phyloP scores from a whole-genome alignment of 2,888 invertebrate genomes.

The Aleiodes leptofemur region DNA sequence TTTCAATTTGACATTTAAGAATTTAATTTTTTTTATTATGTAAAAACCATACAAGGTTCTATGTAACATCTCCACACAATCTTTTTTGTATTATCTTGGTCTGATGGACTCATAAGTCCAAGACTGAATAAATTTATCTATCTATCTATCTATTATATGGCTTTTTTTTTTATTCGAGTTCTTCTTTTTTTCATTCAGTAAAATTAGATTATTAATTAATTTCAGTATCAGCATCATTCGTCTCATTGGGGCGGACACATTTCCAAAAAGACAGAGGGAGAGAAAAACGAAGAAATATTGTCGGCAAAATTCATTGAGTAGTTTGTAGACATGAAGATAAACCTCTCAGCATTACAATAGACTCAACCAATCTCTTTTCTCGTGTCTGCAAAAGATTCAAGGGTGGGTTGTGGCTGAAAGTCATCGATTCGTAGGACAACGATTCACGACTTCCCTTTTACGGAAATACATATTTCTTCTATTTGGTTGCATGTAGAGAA shows the following conservation, averaged over 20 bases:
- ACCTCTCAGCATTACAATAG: conserved; percentile 29
- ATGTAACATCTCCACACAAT: too few species aligned
- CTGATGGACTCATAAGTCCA: too few species aligned
- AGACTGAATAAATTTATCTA: too few species aligned
- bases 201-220: not conserved
- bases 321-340: conserved; percentile 23
- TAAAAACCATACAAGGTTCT: too few species aligned
- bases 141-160: too few species aligned
- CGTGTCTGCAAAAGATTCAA: not conserved
- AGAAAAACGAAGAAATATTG: conserved; percentile 12
- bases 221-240: conserved; percentile 11
- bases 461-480: conserved; percentile 55
- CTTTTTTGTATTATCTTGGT: too few species aligned
- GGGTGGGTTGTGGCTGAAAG: conserved; percentile 21
- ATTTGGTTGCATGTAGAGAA: conserved; percentile 21
- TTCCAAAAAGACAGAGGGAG: not conserved
- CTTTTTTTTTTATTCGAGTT: too few species aligned
- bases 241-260: conserved; percentile 24
- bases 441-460: conserved; percentile 55
- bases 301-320: not conserved
- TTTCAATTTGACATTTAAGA: too few species aligned
- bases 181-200: too few species aligned
- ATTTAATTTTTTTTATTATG: too few species aligned
- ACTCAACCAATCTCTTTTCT: conserved; percentile 13
- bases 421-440: conserved; percentile 33